Base-by-base conservation (phyloP, 2,113 vertebrate species). In the Chelonoidis abingdonii region DNA sequence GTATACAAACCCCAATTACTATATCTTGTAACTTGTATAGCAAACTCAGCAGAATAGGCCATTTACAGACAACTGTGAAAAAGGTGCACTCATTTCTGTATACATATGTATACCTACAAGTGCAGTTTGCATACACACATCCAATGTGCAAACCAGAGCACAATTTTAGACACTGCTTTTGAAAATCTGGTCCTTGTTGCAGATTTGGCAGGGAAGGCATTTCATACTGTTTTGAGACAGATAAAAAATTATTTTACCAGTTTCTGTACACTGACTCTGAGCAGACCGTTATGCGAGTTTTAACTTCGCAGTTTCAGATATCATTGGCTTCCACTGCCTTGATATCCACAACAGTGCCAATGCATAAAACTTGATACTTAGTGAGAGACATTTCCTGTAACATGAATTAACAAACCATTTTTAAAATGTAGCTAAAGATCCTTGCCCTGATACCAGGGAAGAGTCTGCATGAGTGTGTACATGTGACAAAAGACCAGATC, bases 321-420 rank as follows among this genome's bases (percentile, higher is more conserved):
- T 13, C 13, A 53, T 7, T 44, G 78, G 35, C 65, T 83, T 84
- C 94, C 65, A 69, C 2, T 49, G 50, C 54, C 90, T 92, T 92
- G 76, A 52, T 59, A 80, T 24, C 29, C 19, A 72, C 56, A 87
- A 29, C 41, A 92, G 79, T 7, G 88, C 49, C 7, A 62, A 54
- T 79, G 87, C 89, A 69, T 27, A 27, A 53, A 94, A 90, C 59
- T n/a, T 80, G 86, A 80, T 35, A 82, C 69, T 56, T 4, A 31
- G 11, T 62, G 57, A 83, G 87, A 95, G 93, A 79, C 81, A 92
- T 79, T 92, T 93, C 78, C 62, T 50, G 50, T 50, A 82, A 81
- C 5, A 49, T 81, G 78, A 90, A 92, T 92, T 65, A 78, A 69
- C 50, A 92, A 93, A 92, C 72, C 8, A 86, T 56, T 93, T 92